Evolutionary conservation across 2,797 vertebrate species (phyloP).

Genomic region (Acanthiza pusilla): DNA sequence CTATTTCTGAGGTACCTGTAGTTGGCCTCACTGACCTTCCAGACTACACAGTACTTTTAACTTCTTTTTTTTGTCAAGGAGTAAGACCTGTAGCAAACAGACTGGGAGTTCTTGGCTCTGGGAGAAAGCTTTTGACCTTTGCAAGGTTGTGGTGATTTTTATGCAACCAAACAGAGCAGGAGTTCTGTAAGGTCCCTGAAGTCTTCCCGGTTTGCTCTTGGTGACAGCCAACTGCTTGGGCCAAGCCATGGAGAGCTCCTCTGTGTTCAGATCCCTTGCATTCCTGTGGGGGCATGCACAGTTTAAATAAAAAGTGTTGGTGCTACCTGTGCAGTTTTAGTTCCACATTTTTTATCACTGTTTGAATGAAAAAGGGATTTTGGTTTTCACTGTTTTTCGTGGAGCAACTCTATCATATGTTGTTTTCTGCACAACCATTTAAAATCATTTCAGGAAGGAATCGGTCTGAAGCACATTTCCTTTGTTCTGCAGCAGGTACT

Average conservation of each 20-base stretch:
- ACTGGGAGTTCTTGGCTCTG: not conserved
- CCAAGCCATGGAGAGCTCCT: not conserved
- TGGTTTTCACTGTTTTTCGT: not conserved
- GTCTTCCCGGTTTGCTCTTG: not conserved
- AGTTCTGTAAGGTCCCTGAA: not conserved
- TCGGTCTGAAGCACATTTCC: not conserved
- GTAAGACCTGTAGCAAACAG: not conserved
- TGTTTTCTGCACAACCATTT: not conserved
- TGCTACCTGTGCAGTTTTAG: not conserved
- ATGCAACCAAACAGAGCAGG: not conserved
- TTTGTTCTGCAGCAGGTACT: slow-evolving; percentile 12
- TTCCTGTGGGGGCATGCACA: not conserved
- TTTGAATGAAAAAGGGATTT: not conserved
- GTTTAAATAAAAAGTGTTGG: not conserved
- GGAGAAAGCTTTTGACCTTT: not conserved
- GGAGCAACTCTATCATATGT: not conserved
- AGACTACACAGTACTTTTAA: not conserved
- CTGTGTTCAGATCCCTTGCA: not conserved
- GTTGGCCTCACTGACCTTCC: not conserved
- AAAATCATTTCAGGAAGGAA: not conserved
- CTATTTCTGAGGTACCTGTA: not conserved
- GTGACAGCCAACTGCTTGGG: not conserved
- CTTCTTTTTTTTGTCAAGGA: not conserved
- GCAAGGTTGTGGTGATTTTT: not conserved
- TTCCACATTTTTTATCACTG: not conserved